Evolutionary conservation across 2,888 invertebrate species (phyloP).

Genomic region (Scaptomyza parva): DNA sequence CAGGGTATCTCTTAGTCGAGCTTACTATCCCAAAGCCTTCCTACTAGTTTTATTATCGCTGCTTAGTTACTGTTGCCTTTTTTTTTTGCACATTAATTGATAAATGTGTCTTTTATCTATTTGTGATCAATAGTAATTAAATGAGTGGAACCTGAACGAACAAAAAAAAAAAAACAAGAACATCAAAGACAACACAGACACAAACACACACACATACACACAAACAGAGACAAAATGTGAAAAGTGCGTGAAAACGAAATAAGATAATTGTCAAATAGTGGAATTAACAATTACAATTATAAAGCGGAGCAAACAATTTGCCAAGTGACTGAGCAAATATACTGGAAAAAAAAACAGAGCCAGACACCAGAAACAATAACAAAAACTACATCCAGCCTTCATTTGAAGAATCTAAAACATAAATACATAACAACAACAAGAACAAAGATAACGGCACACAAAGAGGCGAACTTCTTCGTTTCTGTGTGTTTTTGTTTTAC

Average conservation of each 20-base stretch:
- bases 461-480: constrained; percentile 19
- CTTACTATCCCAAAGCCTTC: too few relatives aligned
- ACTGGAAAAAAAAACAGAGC: too few relatives aligned
- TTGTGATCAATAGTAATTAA: constrained; percentile 75
- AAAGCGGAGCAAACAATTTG: constrained; percentile 63
- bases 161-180: constrained; percentile 12
- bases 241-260: constrained; percentile 50
- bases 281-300: constrained; percentile 65
- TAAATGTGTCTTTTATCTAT: constrained; percentile 71
- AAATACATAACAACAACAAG: constrained; percentile 32
- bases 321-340: constrained; percentile 56
- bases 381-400: constrained; percentile 8
- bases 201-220: too few relatives aligned
- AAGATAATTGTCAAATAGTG: constrained; percentile 59
- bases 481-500: constrained; percentile 10
- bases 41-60: constrained; percentile 19
- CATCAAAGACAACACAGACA: constrained; percentile 37
- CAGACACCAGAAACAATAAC: constrained; percentile 8
- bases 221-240: constrained; percentile 39
- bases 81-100: constrained; percentile 75
- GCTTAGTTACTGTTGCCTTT: constrained; percentile 36
- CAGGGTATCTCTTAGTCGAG: too few relatives aligned
- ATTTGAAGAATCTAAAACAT: constrained; percentile 28
- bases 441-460: constrained; percentile 41
- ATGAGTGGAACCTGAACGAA: constrained; percentile 44